Conservation (phyloP, 2,113 vertebrate genomes). For the Tinamus guttatus region DNA sequence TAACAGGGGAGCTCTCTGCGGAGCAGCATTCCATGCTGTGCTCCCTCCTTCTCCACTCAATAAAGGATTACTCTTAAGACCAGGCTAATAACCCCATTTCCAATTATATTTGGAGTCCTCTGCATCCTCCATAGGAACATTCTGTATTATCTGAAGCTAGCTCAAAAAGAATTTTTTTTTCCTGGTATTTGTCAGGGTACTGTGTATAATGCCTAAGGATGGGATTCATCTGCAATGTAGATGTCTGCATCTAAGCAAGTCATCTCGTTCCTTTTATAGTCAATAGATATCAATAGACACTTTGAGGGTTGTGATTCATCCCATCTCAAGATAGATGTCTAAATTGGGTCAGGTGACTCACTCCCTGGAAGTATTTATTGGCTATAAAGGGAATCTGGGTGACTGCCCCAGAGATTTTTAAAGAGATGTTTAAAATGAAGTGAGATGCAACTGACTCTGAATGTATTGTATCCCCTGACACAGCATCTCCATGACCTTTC, state of each 20-base stretch:
- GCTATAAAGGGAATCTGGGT: conserved; percentile 60
- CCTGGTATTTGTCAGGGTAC: background rate
- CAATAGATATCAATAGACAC: conserved; percentile 72
- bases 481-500: background rate
- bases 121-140: background rate
- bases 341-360: conserved; percentile 73
- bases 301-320: conserved; percentile 65
- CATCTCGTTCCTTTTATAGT: conserved; percentile 66
- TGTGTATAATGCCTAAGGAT: background rate
- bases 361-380: conserved; percentile 63
- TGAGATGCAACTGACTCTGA: conserved; percentile 2
- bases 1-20: conserved; percentile 4
- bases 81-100: background rate
- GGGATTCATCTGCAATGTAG: conserved; percentile 25
- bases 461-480: background rate
- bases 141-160: background rate
- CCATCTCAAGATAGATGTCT: conserved; percentile 63
- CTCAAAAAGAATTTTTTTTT: background rate
- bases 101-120: background rate
- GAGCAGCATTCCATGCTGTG: background rate
- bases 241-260: conserved; percentile 37
- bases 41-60: background rate
- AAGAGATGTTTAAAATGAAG: background rate
- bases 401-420: conserved; percentile 20
- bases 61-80: background rate